Evolutionary conservation across 2,888 invertebrate species (phyloP), one percentile per base, ranked within the genome.

Genomic region (Stictocephala bisonia): DNA sequence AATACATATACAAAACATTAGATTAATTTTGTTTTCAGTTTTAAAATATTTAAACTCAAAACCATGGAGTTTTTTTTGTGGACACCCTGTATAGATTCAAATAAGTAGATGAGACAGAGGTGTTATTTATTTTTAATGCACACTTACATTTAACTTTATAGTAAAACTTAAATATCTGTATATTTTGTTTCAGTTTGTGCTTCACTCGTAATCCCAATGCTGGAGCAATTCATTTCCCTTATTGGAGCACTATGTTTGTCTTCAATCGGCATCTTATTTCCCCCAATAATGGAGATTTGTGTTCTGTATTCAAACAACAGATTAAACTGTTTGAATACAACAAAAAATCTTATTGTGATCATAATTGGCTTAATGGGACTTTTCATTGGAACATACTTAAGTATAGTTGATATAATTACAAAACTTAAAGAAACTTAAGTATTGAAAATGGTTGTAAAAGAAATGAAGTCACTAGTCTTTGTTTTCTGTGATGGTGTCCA

Each of bases 311-410:
- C 60, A 2, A 27, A 60, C 13, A 60, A 60, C 11, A 35, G 40
- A 60, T 83, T 87, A n/a, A 88, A 89, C 0, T 84, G 84, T 60
- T 82, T 80, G 74, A 84, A 83, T 53, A 78, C 83, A 77, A 79
- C 84, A 77, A 88, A 86, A 78, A 85, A 88, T 78, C 79, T 87
- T 1, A 69, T 85, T 1, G 81, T 88, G 27, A 86, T 88, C 53
- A 69, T 87, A 1, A 84, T 87, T 74, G 88, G 88, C 0, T 78
- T 87, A 11, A 77, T 86, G 6, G 88, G 87, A 7, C 82, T 88
- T 20, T 80, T 86, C 13, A 84, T 87, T n/a, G 88, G 88, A 26
- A 88, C 87, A 48, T 88, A 87, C 80, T 86, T 87, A 75, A 86
- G 86, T 79, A 81, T 88, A 56, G 84, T 84, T 35, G 87, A 86